phyloP scores from a whole-genome alignment of 23 tunicate genomes.

The Styela plicata region DNA sequence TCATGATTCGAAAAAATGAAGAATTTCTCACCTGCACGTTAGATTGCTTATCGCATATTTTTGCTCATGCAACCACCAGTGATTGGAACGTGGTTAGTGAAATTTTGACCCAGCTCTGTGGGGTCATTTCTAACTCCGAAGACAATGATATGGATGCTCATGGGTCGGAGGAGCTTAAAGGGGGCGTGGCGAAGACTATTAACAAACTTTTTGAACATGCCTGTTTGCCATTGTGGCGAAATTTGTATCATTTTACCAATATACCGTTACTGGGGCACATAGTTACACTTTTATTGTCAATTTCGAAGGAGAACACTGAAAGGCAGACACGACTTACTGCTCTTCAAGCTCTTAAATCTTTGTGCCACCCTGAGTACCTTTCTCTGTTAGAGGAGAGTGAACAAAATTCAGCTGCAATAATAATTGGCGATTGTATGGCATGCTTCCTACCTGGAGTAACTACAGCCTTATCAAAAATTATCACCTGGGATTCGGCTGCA shows the following conservation, averaged over 20 bases:
- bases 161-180: constrained; percentile 62
- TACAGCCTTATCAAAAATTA: constrained; percentile 27
- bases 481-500: constrained; percentile 28
- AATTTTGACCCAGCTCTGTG: constrained; percentile 15
- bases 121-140: constrained; percentile 7
- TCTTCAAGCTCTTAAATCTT: constrained; percentile 16
- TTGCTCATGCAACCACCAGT: constrained; percentile 8
- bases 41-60: constrained; percentile 25
- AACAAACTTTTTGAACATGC: constrained; percentile 15
- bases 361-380: constrained; percentile 29
- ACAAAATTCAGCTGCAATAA: neutral
- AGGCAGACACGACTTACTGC: constrained; percentile 31
- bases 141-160: constrained; percentile 1
- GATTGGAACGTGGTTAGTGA: constrained; percentile 54
- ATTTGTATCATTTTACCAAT: constrained; percentile 23
- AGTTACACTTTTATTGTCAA: constrained; percentile 37
- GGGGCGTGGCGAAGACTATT: constrained; percentile 26
- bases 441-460: constrained; percentile 66
- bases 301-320: constrained; percentile 25
- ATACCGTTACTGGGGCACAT: constrained; percentile 59
- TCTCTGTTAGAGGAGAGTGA: constrained; percentile 11
- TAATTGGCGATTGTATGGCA: constrained; percentile 46
- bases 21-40: constrained; percentile 17
- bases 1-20: constrained; percentile 24
- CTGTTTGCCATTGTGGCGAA: constrained; percentile 1